A percentile compares a stretch with the other conserved stretches of the same genome.
These are phyloP conservation scores for Azemiops feae DNA, from an alignment of 2,113 vertebrate species.

Conservation along the genomic window DNA sequence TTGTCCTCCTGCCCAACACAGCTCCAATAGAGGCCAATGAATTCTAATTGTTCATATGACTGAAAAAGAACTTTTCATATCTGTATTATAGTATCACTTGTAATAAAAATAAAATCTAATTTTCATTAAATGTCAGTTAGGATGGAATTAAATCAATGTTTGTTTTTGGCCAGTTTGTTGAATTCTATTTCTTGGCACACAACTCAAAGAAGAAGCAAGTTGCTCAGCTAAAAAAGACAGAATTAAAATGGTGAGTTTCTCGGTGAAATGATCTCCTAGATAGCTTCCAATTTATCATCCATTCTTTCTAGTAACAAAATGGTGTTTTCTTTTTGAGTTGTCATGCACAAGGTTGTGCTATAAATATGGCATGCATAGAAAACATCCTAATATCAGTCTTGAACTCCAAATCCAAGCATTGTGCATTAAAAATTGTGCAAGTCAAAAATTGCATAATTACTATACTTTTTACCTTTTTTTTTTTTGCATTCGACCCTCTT, in stretches of 20 bases:
- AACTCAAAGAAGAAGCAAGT: not conserved
- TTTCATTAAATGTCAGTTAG: not conserved
- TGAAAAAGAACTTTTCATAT: not conserved
- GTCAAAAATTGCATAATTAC: not conserved
- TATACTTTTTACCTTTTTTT: not conserved
- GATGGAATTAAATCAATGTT: not conserved
- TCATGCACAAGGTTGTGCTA: not conserved
- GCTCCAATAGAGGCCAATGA: not conserved
- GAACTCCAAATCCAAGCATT: not conserved
- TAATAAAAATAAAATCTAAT: not conserved
- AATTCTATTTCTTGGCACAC: not conserved
- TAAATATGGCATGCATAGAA: not conserved
- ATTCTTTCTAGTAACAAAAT: not conserved
- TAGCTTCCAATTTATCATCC: not conserved
- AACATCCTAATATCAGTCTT: not conserved
- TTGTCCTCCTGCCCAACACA: not conserved
- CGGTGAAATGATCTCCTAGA: not conserved
- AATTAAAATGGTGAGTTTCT: not conserved
- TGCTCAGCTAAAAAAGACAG: not conserved
- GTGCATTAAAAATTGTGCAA: not conserved
- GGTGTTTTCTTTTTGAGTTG: not conserved
- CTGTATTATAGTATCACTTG: not conserved
- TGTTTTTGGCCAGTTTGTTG: not conserved
- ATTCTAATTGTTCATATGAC: not conserved
- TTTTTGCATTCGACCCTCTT: not conserved